A percentile compares a stretch with the other conserved stretches of the same genome.
Conservation (phyloP, 2,888 invertebrate genomes). For the Phalangium opilio region DNA sequence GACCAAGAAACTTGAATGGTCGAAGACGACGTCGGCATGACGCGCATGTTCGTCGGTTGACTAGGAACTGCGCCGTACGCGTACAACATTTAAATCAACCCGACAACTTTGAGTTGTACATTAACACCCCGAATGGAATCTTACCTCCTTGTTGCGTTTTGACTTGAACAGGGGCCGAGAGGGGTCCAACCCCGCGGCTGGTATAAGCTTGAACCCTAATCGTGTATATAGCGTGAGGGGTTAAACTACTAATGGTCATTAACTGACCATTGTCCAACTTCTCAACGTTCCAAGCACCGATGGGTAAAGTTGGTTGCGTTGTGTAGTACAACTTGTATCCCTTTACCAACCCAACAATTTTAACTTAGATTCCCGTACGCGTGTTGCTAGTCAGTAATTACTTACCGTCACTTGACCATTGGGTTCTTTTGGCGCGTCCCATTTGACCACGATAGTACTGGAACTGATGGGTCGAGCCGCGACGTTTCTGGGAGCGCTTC, state of each 20-base stretch:
- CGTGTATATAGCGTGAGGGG: slow-evolving; percentile 83
- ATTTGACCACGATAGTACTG: slow-evolving; percentile 91
- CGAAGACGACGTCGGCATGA: slow-evolving; percentile 76
- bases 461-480: slow-evolving; percentile 85
- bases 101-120: too few relatives aligned
- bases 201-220: slow-evolving; percentile 86
- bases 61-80: slow-evolving; percentile 69
- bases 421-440: slow-evolving; percentile 94
- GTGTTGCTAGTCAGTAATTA: too few relatives aligned
- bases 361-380: too few relatives aligned
- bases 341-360: too few relatives aligned
- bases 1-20: slow-evolving; percentile 84
- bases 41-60: slow-evolving; percentile 82
- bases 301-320: slow-evolving; percentile 64
- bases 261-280: slow-evolving; percentile 84
- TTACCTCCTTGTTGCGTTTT: slow-evolving; percentile 74
- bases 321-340: slow-evolving; percentile 97
- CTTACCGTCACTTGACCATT: slow-evolving; percentile 76
- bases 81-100: too few relatives aligned
- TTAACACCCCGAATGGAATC: too few relatives aligned
- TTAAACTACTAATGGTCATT: slow-evolving; percentile 82
- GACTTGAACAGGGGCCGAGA: slow-evolving; percentile 85
- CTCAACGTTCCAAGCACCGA: slow-evolving; percentile 83
- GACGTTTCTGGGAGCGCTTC: slow-evolving; percentile 84
- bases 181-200: slow-evolving; percentile 84